phyloP scores from a whole-genome alignment of 2,888 invertebrate species.

The Sturmia bella region DNA sequence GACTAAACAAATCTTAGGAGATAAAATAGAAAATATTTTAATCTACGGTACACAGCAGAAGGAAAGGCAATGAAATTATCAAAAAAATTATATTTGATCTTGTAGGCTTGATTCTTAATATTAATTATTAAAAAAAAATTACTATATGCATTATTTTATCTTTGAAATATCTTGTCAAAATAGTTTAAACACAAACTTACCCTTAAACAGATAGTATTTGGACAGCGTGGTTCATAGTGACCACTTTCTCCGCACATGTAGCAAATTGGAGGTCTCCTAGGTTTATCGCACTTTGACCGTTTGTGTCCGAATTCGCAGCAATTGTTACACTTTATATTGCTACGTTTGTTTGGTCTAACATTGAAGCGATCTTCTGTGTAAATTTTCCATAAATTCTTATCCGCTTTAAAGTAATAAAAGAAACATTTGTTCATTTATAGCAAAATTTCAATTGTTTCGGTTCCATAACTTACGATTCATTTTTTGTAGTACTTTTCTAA shows the following conservation, averaged over 20 bases:
- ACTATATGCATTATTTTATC: too few species aligned
- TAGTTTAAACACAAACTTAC: too few species aligned
- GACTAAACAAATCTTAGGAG: too few species aligned
- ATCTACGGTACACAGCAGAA: too few species aligned
- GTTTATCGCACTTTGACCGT: constrained; percentile 84
- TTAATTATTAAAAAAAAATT: too few species aligned
- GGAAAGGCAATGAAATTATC: too few species aligned
- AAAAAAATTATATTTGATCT: too few species aligned
- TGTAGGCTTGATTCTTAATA: too few species aligned
- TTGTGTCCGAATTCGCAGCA: constrained; percentile 87
- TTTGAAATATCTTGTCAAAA: too few species aligned
- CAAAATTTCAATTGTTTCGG: neutral
- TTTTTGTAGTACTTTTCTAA: constrained; percentile 83
- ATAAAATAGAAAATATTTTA: too few species aligned
- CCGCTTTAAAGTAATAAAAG: constrained; percentile 60
- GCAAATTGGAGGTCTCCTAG: constrained; percentile 84
- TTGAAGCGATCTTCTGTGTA: constrained; percentile 77
- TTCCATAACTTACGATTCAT: constrained; percentile 85
- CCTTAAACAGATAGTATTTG: constrained; percentile 87
- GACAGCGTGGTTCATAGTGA: constrained; percentile 87
- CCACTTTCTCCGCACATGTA: constrained; percentile 87
- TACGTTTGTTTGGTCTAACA: constrained; percentile 69
- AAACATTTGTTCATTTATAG: constrained; percentile 6
- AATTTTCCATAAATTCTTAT: constrained; percentile 77
- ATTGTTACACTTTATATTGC: constrained; percentile 84